Evolutionary conservation across 2,113 vertebrate species (phyloP).

Genomic region (Menura novaehollandiae): DNA sequence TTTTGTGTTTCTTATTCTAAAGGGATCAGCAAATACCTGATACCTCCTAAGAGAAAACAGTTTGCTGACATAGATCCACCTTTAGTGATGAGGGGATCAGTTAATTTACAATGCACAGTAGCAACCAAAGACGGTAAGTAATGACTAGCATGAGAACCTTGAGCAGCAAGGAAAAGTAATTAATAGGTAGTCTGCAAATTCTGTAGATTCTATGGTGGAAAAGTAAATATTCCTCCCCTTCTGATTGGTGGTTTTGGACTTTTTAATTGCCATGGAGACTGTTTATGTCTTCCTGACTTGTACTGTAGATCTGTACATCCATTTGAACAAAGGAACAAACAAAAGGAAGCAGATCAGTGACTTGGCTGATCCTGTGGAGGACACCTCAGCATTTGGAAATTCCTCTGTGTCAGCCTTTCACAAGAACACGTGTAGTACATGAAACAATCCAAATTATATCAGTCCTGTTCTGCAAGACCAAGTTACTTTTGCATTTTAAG

Average conservation of each 20-base stretch:
- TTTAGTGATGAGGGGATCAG: not conserved
- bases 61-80: not conserved
- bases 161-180: not conserved
- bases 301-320: not conserved
- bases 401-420: not conserved
- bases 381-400: constrained; percentile 29
- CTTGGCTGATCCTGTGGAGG: not conserved
- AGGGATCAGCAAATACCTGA: not conserved
- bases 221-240: not conserved
- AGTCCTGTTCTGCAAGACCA: not conserved
- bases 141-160: not conserved
- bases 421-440: not conserved
- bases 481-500: not conserved
- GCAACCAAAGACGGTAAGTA: not conserved
- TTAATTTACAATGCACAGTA: not conserved
- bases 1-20: not conserved
- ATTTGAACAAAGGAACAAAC: not conserved
- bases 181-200: not conserved
- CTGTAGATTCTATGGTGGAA: not conserved
- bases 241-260: not conserved
- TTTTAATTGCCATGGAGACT: not conserved
- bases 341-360: not conserved
- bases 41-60: not conserved
- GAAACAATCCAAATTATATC: not conserved
- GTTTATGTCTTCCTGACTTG: not conserved